Conservation (phyloP, 2,113 vertebrate species). For the Alouatta palliata region DNA sequence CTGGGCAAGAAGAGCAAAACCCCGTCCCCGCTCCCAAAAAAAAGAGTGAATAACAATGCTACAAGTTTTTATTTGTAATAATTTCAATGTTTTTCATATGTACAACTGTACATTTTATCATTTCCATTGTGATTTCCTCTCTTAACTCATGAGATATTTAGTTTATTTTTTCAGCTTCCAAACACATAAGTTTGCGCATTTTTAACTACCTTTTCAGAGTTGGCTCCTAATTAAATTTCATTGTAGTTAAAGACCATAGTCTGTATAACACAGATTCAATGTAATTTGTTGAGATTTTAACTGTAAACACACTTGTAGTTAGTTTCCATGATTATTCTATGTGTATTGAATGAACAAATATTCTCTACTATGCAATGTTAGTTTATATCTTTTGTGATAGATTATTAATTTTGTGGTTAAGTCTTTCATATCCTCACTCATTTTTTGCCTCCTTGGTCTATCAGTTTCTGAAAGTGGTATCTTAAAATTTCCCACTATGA, state of each 20-base stretch:
- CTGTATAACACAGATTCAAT: background rate
- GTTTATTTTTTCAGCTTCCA: background rate
- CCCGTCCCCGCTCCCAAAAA: no score
- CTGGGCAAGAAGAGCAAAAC: no score
- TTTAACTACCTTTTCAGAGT: conserved; percentile 17
- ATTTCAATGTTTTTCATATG: conserved; percentile 14
- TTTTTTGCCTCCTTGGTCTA: conserved; percentile 17
- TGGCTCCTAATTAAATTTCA: background rate
- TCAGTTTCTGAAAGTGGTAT: background rate
- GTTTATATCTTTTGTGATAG: background rate
- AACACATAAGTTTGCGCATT: background rate
- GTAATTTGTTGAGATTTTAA: conserved; percentile 41
- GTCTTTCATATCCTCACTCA: conserved; percentile 5
- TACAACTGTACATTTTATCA: background rate
- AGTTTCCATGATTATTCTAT: conserved; percentile 16
- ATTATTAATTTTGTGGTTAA: conserved; percentile 7
- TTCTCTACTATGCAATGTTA: background rate
- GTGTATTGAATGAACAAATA: background rate
- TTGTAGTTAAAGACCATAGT: background rate
- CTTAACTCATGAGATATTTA: background rate
- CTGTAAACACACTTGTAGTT: background rate
- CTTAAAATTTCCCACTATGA: conserved; percentile 12
- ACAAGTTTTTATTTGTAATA: background rate
- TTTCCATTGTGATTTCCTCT: conserved; percentile 22
- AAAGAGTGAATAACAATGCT: background rate